Evolutionary conservation across 2,888 invertebrate genomes (phyloP).

Genomic region (Amphimallon solstitiale): DNA sequence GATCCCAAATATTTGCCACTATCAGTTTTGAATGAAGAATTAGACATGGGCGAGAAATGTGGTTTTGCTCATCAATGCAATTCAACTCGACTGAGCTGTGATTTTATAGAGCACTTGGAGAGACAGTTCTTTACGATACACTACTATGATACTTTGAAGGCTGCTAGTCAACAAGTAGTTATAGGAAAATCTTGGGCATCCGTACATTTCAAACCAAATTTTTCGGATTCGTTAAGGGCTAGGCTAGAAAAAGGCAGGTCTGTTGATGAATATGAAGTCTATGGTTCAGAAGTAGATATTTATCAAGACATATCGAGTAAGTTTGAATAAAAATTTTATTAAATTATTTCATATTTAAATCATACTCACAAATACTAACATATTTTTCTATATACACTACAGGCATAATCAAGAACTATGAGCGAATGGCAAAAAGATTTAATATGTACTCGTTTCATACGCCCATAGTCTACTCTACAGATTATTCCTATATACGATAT

Average conservation of each 20-base stretch:
- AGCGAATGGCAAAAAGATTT: too few relatives aligned
- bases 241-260: constrained; percentile 66
- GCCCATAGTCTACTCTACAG: too few relatives aligned
- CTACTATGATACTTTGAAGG: constrained; percentile 62
- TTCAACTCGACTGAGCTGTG: constrained; percentile 77
- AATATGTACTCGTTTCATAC: too few relatives aligned
- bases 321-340: too few relatives aligned
- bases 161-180: constrained; percentile 74
- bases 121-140: constrained; percentile 73
- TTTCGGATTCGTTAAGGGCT: constrained; percentile 72
- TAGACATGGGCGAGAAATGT: constrained; percentile 57
- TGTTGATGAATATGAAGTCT: constrained; percentile 68
- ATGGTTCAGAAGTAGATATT: constrained; percentile 74
- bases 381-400: too few relatives aligned
- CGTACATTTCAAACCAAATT: constrained; percentile 79
- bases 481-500: too few relatives aligned
- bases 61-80: constrained; percentile 67
- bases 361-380: too few relatives aligned
- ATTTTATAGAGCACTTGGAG: constrained; percentile 77
- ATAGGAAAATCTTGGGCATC: constrained; percentile 82
- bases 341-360: too few relatives aligned
- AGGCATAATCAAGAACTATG: too few relatives aligned
- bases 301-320: constrained; percentile 88
- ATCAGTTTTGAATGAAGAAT: constrained; percentile 85
- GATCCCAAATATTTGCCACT: constrained; percentile 81